phyloP scores from a whole-genome alignment of 1,140 invertebrate genomes.

The Hetaerina americana region DNA sequence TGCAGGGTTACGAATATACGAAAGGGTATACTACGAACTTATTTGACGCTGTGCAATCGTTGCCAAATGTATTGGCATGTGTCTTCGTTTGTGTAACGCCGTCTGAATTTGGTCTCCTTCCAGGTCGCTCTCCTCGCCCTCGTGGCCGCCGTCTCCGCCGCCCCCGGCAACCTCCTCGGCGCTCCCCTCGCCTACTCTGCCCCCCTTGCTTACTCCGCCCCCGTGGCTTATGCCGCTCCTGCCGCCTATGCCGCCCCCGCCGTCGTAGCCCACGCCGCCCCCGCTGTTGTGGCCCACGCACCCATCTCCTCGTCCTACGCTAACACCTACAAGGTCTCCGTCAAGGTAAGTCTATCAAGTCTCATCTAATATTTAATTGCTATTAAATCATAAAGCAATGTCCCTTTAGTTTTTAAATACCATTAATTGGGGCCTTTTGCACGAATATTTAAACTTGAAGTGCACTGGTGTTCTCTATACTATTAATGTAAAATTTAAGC shows the following conservation, averaged over 20 bases:
- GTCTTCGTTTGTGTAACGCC: too few relatives aligned
- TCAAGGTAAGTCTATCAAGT: background rate
- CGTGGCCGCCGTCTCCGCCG: slow-evolving; percentile 1
- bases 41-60: too few relatives aligned
- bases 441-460: too few relatives aligned
- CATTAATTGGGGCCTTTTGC: too few relatives aligned
- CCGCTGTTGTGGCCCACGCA: background rate
- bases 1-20: too few relatives aligned
- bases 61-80: too few relatives aligned
- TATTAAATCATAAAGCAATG: too few relatives aligned
- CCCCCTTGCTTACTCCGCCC: background rate
- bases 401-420: too few relatives aligned
- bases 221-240: background rate
- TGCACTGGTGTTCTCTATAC: too few relatives aligned
- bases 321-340: background rate
- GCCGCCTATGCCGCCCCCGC: background rate
- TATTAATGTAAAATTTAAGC: too few relatives aligned
- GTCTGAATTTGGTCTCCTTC: background rate
- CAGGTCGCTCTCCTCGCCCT: slow-evolving; percentile 5
- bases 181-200: slow-evolving; percentile 3
- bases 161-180: background rate
- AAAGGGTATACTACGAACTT: too few relatives aligned
- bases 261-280: background rate
- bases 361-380: too few relatives aligned
- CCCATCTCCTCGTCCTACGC: background rate